These are phyloP conservation scores for Dendrolimus pini DNA, from an alignment of 2,888 invertebrate genomes.

Conservation along the genomic window DNA sequence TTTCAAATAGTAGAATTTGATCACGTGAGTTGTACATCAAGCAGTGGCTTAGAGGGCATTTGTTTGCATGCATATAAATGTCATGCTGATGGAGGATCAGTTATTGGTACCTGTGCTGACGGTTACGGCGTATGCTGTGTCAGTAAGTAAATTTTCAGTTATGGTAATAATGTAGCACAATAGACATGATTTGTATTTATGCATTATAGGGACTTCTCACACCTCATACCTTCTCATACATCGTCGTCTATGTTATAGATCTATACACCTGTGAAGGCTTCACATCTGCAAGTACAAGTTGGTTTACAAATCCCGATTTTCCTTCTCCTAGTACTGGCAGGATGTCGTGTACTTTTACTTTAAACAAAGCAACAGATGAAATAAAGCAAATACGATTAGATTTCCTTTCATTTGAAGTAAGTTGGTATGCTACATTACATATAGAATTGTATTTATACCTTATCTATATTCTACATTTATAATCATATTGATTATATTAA, in stretches of 20 bases:
- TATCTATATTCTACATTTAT: too few species aligned
- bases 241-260: conserved; percentile 55
- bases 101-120: conserved; percentile 82
- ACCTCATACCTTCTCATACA: neutral
- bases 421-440: neutral
- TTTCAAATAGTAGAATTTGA: conserved; percentile 84
- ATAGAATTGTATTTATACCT: too few species aligned
- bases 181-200: too few species aligned
- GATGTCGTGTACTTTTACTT: conserved; percentile 79
- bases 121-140: conserved; percentile 86
- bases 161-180: neutral
- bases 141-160: conserved; percentile 72
- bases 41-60: conserved; percentile 79
- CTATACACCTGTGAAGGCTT: conserved; percentile 80
- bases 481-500: too few species aligned
- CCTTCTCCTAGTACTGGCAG: conserved; percentile 76
- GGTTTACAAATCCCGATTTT: conserved; percentile 84
- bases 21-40: conserved; percentile 77
- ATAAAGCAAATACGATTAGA: conserved; percentile 83
- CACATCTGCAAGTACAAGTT: conserved; percentile 78
- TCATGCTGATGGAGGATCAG: conserved; percentile 74
- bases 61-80: conserved; percentile 84
- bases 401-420: conserved; percentile 82
- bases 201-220: too few species aligned
- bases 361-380: conserved; percentile 77